Evolutionary conservation across 2,113 vertebrate species (phyloP), one percentile per base, ranked within the genome.

Genomic region (Rhea pennata): DNA sequence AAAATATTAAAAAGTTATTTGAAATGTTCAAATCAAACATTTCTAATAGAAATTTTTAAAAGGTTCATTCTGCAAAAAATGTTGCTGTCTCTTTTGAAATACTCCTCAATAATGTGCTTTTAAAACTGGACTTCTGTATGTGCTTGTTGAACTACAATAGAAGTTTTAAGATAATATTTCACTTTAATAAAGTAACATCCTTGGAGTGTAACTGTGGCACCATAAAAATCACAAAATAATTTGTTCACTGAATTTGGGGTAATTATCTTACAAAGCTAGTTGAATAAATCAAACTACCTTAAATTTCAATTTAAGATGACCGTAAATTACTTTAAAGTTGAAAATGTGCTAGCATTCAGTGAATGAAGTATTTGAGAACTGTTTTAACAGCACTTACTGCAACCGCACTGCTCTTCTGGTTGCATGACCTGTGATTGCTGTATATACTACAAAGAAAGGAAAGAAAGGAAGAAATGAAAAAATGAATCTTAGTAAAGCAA

Each of bases 1-100:
- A 27, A 78, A 91, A 82, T 73, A 90, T 82, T 66, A 65, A 88
- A 86, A 74, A 42, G 6, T n/a, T 93, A 54, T 90, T 93, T 95
- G 75, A 96, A 94, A 95, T 54, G 14, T 8, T 84, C 12, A 53
- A 75, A 40, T 95, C 20, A 88, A 90, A 86, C 4, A 46, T 56
- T 87, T 90, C 42, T 48, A 87, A 71, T 24, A 75, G 15, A 22
- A 73, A 40, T 73, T 95, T 94, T 72, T 36, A 40, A 72, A 66
- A n/a, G 6, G 3, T 33, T 88, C 61, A 44, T 91, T 92, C 86
- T 75, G 59, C 11, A 81, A n/a, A 86, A 92, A 90, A 51, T 23
- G 0, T 48, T 70, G 2, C 1, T 76, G 29, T 50, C 69, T 87
- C 56, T 78, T 93, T 92, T 82, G 46, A 96, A 94, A 88, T 69